Evolutionary conservation across 2,797 vertebrate species (phyloP).

Genomic region (Xiphorhynchus erythropygius): DNA sequence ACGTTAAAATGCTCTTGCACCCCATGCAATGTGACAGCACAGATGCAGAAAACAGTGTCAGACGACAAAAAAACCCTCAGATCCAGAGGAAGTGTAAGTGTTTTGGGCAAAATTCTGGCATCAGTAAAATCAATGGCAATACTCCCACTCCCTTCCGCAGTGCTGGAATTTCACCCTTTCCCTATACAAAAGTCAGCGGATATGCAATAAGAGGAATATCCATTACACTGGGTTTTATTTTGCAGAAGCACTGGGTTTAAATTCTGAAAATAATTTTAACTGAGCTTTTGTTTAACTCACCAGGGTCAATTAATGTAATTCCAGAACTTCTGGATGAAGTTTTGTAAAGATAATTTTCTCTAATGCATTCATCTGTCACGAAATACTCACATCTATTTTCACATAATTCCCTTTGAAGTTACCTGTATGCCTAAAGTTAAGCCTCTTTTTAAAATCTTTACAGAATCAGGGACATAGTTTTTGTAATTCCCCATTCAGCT

Average conservation of each 20-base stretch:
- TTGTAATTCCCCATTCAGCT: slow-evolving; percentile 56
- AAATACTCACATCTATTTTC: not conserved
- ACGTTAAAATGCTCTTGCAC: not conserved
- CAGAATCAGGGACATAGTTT: slow-evolving; percentile 25
- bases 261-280: not conserved
- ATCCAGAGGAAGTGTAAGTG: not conserved
- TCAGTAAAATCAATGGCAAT: not conserved
- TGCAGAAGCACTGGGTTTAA: not conserved
- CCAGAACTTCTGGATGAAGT: slow-evolving; percentile 24
- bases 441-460: slow-evolving; percentile 45
- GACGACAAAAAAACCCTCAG: not conserved
- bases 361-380: not conserved
- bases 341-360: not conserved
- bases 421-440: slow-evolving; percentile 54
- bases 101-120: slow-evolving; percentile 31
- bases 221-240: not conserved
- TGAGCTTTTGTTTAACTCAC: slow-evolving; percentile 43
- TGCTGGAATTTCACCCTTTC: not conserved
- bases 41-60: not conserved
- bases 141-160: not conserved
- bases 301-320: slow-evolving; percentile 19
- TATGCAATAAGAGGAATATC: not conserved
- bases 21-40: not conserved
- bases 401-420: slow-evolving; percentile 59
- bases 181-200: not conserved